These are phyloP conservation scores for Plutomurus gul DNA, from an alignment of 1,140 invertebrate genomes.

Conservation along the genomic window DNA sequence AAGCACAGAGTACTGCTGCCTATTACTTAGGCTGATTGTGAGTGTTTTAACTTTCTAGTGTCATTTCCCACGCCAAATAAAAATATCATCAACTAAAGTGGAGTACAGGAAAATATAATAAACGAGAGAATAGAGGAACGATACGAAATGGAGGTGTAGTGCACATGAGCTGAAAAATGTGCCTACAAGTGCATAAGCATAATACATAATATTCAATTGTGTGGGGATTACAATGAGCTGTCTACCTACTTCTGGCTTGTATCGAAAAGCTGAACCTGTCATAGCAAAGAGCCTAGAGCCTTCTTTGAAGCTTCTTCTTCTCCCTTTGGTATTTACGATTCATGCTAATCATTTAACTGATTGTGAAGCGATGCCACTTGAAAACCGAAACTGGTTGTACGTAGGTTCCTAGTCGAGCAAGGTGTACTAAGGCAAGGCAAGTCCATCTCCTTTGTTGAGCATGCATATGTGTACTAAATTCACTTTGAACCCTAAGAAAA, in stretches of 20 bases:
- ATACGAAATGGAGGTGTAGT: constrained; percentile 5
- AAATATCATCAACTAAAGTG: constrained; percentile 33
- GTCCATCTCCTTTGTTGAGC: too few species aligned
- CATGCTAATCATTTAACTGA: constrained; percentile 14
- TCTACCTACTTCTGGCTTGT: neutral
- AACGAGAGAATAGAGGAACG: neutral
- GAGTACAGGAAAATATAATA: neutral
- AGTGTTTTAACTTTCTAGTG: constrained; percentile 15
- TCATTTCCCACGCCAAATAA: constrained; percentile 45
- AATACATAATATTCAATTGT: too few species aligned
- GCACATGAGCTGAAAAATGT: neutral
- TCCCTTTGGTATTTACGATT: constrained; percentile 11
- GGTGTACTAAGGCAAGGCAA: too few species aligned
- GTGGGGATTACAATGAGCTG: too few species aligned
- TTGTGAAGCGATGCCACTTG: neutral
- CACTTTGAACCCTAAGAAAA: too few species aligned
- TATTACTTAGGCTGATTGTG: neutral
- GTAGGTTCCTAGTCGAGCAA: too few species aligned
- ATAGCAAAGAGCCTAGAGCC: neutral
- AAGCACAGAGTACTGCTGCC: too few species aligned
- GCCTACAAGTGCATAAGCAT: neutral
- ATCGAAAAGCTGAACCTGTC: neutral
- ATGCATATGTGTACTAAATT: too few species aligned
- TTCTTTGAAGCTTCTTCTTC: neutral
- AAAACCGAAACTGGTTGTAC: constrained; percentile 19